phyloP scores from a whole-genome alignment of 2,113 vertebrate genomes.

The Orcinus orca region DNA sequence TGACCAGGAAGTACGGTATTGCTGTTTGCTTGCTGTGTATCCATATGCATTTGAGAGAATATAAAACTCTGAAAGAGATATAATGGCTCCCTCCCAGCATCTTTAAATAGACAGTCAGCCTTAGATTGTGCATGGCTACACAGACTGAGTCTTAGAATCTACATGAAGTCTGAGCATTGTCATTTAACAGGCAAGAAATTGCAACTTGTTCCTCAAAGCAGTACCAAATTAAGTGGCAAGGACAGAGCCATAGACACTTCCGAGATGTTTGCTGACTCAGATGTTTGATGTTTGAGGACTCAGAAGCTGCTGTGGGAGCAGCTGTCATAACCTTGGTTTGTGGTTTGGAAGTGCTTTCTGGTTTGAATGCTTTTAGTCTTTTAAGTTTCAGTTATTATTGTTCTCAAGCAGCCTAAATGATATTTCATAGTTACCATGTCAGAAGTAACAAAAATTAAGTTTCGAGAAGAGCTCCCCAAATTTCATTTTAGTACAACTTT shows the following conservation, averaged over 20 bases:
- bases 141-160: neutral
- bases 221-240: neutral
- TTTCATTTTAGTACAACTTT: neutral
- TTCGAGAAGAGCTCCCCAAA: neutral
- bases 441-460: neutral
- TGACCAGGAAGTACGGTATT: slow-evolving; percentile 12
- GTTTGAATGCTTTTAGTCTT: neutral
- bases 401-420: neutral
- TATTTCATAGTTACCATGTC: neutral
- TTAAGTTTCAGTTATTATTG: neutral
- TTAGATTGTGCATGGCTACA: neutral
- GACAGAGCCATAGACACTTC: neutral
- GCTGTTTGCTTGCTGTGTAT: slow-evolving; percentile 4
- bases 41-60: slow-evolving; percentile 14
- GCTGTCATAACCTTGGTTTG: neutral
- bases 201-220: neutral
- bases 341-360: slow-evolving; percentile 57
- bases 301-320: rapidly evolving
- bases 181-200: neutral
- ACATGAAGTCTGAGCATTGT: neutral
- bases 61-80: slow-evolving; percentile 31
- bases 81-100: neutral
- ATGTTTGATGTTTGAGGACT: neutral
- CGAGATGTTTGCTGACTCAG: neutral
- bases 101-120: neutral